Evolutionary conservation across 1,140 invertebrate species (phyloP).

Genomic region (Atta cephalotes): DNA sequence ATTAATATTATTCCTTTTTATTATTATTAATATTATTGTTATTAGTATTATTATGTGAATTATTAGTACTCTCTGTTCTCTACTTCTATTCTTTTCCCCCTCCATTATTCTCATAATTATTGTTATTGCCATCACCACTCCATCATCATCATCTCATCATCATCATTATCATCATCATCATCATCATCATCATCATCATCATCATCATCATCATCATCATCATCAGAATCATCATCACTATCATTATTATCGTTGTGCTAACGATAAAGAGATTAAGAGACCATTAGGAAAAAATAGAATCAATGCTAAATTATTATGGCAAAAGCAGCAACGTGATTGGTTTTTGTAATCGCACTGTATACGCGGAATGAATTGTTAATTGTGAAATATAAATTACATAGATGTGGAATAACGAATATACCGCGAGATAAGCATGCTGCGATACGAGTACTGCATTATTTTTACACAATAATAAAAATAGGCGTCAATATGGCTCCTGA

Average conservation of each 20-base stretch:
- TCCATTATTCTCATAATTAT: slow-evolving; percentile 26
- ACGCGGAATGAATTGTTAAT: slow-evolving; percentile 45
- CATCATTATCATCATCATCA: slow-evolving; percentile 7
- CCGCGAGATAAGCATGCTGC: not conserved
- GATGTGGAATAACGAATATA: slow-evolving; percentile 10
- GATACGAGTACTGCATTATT: slow-evolving; percentile 43
- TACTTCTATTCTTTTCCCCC: slow-evolving; percentile 37
- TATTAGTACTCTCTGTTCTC: slow-evolving; percentile 33
- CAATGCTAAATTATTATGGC: slow-evolving; percentile 7
- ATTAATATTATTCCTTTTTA: slow-evolving; percentile 56
- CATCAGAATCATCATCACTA: not conserved
- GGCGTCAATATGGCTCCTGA: not conserved
- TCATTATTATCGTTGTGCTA: slow-evolving; percentile 27
- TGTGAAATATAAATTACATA: slow-evolving; percentile 40
- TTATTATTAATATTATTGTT: slow-evolving; percentile 61
- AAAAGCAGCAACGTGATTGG: slow-evolving; percentile 27
- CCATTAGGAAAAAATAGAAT: slow-evolving; percentile 40
- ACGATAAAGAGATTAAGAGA: slow-evolving; percentile 32
- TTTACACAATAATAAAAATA: slow-evolving; percentile 55
- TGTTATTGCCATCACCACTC: slow-evolving; percentile 43
- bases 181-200: not conserved
- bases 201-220: slow-evolving; percentile 1
- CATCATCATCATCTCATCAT: slow-evolving; percentile 10
- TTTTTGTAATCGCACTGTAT: slow-evolving; percentile 43
- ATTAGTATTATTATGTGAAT: slow-evolving; percentile 59